Base-by-base conservation (phyloP, 2,888 invertebrate genomes). In the Halictus ligatus region DNA sequence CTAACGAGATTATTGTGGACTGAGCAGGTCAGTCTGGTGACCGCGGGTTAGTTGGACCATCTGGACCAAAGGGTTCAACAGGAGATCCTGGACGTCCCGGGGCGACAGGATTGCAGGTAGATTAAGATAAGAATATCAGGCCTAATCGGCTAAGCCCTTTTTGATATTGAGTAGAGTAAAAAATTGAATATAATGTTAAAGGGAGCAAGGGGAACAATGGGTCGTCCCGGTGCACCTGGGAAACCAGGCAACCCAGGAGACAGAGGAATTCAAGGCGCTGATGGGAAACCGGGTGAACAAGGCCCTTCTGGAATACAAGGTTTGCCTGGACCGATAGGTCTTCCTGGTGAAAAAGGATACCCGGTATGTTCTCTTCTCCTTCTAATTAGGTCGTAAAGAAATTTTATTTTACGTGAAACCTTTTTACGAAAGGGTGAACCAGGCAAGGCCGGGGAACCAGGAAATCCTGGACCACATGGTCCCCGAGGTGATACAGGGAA, bases 261-360 rank as follows among this genome's bases (percentile, higher is more conserved):
- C 93, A 96, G 97, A 85, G 98, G 98, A 72, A 96, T 97, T 92
- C 97, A 97, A 73, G 98, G 98, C 15, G 97, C 98, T 81, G 98
- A 98, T 95, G 98, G 98, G 10, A 97, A 97, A 93, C 96, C 98
- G 21, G 98, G 98, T 43, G 98, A 98, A 92, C 97, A 97, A 92
- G 98, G 98, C 71, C 96, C 96, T 21, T 97, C 97, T 93, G 98
- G 98, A 25, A 95, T 97, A 35, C 97, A 97, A 95, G 98, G 98
- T 54, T 95, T 97, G 29, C 98, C 97, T 73, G 98, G 98, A 74
- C 96, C 97, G 4, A 96, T 97, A 92, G 98, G 98, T 75, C 96
- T 96, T 35, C 97, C 97, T n/a, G 98, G 98, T 86, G 97, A 98
- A 92, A 97, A 97, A 94, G 98, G 98, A 89, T 95, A 97, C 90